Conservation (phyloP, 2,888 invertebrate genomes). For the Pollenia amentaria region DNA sequence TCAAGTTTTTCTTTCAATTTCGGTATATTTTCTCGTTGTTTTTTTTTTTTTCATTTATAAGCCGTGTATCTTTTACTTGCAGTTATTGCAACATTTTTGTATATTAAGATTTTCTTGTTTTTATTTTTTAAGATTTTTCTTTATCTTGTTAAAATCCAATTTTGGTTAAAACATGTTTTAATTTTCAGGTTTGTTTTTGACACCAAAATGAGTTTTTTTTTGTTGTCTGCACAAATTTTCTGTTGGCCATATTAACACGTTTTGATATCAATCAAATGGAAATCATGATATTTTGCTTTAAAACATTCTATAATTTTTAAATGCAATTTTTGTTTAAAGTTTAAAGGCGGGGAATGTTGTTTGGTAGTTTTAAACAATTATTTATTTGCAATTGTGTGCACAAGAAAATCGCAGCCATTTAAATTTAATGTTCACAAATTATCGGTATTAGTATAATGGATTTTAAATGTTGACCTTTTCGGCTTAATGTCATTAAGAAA, state of each 20-base stretch:
- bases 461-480: slow-evolving; percentile 52
- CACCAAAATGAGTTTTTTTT: slow-evolving; percentile 14
- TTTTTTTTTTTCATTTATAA: background rate
- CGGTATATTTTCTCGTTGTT: background rate
- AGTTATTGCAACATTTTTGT: slow-evolving; percentile 22
- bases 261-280: slow-evolving; percentile 39
- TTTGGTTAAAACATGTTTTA: slow-evolving; percentile 36
- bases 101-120: background rate
- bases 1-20: slow-evolving; percentile 35
- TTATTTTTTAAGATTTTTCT: slow-evolving; percentile 12
- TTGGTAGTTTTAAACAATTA: background rate
- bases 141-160: slow-evolving; percentile 4
- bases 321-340: background rate
- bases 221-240: background rate
- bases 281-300: slow-evolving; percentile 19
- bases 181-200: slow-evolving; percentile 19
- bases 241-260: slow-evolving; percentile 10
- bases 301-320: background rate
- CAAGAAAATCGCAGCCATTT: slow-evolving; percentile 4
- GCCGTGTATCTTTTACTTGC: background rate
- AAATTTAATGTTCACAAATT: slow-evolving; percentile 65
- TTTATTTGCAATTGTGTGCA: background rate
- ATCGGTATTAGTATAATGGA: slow-evolving; percentile 52
- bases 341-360: slow-evolving; percentile 15
- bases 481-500: slow-evolving; percentile 11